A percentile compares a stretch with the other conserved stretches of the same genome.
phyloP scores from a whole-genome alignment of 2,113 vertebrate genomes.

The Amphiprion ocellaris region DNA sequence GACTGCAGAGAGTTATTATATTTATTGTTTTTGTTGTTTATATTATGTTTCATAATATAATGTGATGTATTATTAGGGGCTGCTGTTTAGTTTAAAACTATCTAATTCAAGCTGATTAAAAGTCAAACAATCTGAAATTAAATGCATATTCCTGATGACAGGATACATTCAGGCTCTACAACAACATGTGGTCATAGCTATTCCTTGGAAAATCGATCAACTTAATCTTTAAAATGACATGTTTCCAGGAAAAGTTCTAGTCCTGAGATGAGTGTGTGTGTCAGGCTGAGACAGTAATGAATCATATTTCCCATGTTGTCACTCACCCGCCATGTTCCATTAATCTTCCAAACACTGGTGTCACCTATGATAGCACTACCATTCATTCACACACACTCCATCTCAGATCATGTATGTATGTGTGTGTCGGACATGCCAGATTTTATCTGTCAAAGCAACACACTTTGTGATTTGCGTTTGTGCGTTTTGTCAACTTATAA shows the following conservation, averaged over 20 bases:
- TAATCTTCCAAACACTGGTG: constrained; percentile 67
- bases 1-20: too few relatives aligned
- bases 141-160: neutral
- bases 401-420: neutral
- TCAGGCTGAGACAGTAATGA: constrained; percentile 45
- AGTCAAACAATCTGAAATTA: neutral
- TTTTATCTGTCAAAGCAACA: constrained; percentile 14
- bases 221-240: neutral
- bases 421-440: constrained; percentile 28
- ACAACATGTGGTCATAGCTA: neutral
- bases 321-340: constrained; percentile 67
- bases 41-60: too few relatives aligned
- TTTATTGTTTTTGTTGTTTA: too few relatives aligned
- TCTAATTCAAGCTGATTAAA: too few relatives aligned
- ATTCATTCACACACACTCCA: constrained; percentile 39
- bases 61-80: too few relatives aligned
- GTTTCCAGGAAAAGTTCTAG: neutral
- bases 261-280: neutral
- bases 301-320: constrained; percentile 71
- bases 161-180: neutral
- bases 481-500: neutral
- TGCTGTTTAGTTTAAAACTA: too few relatives aligned
- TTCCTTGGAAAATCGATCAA: constrained; percentile 15
- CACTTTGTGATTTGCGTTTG: constrained; percentile 16
- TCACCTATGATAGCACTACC: constrained; percentile 62